These are phyloP conservation scores for Serrognathus titanus DNA, from an alignment of 2,888 invertebrate genomes.

Conservation along the genomic window DNA sequence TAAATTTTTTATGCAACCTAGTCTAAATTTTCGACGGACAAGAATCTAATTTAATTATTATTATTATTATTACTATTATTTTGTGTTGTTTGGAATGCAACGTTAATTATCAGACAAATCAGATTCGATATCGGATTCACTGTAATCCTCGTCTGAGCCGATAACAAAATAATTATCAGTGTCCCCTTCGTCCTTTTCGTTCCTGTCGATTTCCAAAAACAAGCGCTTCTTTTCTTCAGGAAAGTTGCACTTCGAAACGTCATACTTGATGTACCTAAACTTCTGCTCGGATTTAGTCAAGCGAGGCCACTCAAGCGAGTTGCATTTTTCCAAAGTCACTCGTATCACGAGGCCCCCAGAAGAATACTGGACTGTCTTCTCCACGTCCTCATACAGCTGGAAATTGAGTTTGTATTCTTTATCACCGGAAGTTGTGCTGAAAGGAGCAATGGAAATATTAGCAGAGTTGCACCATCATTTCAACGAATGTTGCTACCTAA, in stretches of 20 bases:
- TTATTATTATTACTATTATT: too few relatives aligned
- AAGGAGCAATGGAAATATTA: background rate
- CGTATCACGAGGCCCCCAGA: conserved; percentile 32
- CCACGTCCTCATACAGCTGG: conserved; percentile 34
- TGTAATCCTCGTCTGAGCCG: conserved; percentile 24
- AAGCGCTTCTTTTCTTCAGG: conserved; percentile 30
- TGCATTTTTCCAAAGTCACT: conserved; percentile 34
- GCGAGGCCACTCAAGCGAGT: conserved; percentile 36
- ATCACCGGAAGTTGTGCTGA: background rate
- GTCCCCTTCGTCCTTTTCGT: conserved; percentile 15
- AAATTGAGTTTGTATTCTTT: conserved; percentile 33
- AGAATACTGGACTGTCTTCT: conserved; percentile 30
- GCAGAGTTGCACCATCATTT: background rate
- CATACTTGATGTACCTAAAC: conserved; percentile 38
- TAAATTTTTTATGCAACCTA: too few relatives aligned
- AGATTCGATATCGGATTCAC: conserved; percentile 24
- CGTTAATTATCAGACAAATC: background rate
- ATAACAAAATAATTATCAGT: conserved; percentile 13
- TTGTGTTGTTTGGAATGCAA: too few relatives aligned
- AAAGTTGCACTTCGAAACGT: conserved; percentile 28
- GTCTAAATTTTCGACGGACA: too few relatives aligned
- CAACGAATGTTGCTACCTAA: conserved; percentile 32
- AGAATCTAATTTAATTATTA: too few relatives aligned
- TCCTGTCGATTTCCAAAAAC: conserved; percentile 16
- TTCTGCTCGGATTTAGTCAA: conserved; percentile 32